These are phyloP conservation scores for Autographa gamma DNA, from an alignment of 2,888 invertebrate genomes.

Conservation along the genomic window DNA sequence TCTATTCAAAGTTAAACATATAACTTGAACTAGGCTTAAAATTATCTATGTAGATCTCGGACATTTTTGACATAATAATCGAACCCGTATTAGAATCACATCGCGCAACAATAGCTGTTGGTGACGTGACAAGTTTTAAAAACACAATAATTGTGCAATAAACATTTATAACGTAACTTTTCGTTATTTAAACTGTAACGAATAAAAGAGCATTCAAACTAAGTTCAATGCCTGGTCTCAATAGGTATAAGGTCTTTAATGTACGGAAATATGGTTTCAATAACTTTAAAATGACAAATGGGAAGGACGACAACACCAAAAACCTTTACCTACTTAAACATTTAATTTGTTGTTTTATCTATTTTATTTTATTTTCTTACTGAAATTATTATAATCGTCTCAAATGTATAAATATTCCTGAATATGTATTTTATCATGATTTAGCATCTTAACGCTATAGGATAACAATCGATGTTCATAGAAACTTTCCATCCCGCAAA, in stretches of 20 bases:
- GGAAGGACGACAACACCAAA: not conserved
- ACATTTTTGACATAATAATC: too few relatives aligned
- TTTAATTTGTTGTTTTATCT: not conserved
- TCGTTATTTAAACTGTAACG: too few relatives aligned
- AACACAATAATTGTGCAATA: too few relatives aligned
- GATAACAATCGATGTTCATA: not conserved
- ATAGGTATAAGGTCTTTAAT: not conserved
- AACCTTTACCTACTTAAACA: not conserved
- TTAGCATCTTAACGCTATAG: not conserved
- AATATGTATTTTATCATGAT: constrained; percentile 3
- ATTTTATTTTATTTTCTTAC: not conserved
- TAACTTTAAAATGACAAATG: not conserved
- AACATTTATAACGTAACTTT: too few relatives aligned
- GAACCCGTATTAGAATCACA: too few relatives aligned
- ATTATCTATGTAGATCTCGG: too few relatives aligned
- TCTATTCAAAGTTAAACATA: too few relatives aligned
- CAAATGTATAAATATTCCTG: not conserved
- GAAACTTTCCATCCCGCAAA: not conserved
- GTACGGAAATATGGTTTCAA: not conserved
- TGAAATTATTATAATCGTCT: not conserved
- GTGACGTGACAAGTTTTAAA: too few relatives aligned
- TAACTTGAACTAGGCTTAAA: too few relatives aligned
- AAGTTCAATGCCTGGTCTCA: not conserved
- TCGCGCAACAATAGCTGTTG: too few relatives aligned
- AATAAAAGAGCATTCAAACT: not conserved